Conservation (phyloP, 2,888 invertebrate genomes). For the Sycophila texana region DNA sequence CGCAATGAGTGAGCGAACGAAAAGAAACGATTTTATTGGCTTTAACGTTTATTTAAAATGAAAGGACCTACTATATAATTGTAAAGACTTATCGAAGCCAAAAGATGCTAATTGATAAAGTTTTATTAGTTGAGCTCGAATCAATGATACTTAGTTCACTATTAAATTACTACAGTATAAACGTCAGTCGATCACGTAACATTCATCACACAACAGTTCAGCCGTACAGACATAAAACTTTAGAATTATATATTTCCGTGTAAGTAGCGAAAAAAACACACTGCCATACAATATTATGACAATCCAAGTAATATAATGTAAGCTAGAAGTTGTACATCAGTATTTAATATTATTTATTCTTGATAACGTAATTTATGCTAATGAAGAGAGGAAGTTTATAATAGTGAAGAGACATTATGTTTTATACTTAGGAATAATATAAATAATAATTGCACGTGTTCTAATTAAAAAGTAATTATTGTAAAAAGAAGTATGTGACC, state of each 20-base stretch:
- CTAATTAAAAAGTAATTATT: constrained; percentile 40
- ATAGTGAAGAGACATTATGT: constrained; percentile 59
- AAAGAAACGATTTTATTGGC: constrained; percentile 18
- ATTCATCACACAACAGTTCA: constrained; percentile 41
- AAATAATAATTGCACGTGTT: constrained; percentile 49
- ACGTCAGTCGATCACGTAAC: constrained; percentile 45
- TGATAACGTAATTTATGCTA: constrained; percentile 64
- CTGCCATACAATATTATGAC: constrained; percentile 68
- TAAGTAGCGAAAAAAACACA: constrained; percentile 64
- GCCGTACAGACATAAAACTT: constrained; percentile 33
- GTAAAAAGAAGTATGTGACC: constrained; percentile 35
- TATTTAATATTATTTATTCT: constrained; percentile 75
- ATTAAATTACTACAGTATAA: constrained; percentile 7
- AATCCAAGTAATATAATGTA: constrained; percentile 55
- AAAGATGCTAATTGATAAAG: constrained; percentile 71
- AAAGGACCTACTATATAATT: constrained; percentile 37
- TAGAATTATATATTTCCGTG: constrained; percentile 45
- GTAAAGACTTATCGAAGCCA: constrained; percentile 71
- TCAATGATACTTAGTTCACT: constrained; percentile 36
- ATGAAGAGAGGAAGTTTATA: constrained; percentile 63
- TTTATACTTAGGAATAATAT: constrained; percentile 55
- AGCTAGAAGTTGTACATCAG: constrained; percentile 72
- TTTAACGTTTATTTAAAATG: constrained; percentile 5
- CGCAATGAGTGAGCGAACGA: not conserved
- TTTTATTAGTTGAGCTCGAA: constrained; percentile 52